Evolutionary conservation across 2,888 invertebrate species (phyloP).

Genomic region (Microplitis manilae): DNA sequence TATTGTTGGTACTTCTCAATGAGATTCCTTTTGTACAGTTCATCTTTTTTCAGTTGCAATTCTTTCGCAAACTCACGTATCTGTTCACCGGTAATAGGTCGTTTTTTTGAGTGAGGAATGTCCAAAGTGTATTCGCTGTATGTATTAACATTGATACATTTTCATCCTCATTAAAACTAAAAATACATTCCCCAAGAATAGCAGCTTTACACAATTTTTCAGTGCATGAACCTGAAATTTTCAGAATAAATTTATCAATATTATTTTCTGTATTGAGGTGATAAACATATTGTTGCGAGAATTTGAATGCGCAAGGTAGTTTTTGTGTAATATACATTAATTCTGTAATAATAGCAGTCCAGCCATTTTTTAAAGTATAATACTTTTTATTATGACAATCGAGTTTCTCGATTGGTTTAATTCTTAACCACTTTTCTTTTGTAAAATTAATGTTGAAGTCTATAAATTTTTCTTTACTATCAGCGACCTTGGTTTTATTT

Average conservation of each 20-base stretch:
- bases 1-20: background rate
- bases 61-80: background rate
- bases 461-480: background rate
- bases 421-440: background rate
- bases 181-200: constrained; percentile 1
- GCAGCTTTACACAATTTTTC: constrained; percentile 3
- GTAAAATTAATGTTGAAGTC: background rate
- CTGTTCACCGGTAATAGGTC: background rate
- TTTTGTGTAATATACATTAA: background rate
- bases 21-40: background rate
- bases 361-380: background rate
- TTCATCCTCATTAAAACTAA: background rate
- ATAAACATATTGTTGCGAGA: background rate
- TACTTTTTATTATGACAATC: background rate
- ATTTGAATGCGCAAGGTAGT: background rate
- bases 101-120: constrained; percentile 1
- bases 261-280: background rate
- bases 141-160: constrained; percentile 2
- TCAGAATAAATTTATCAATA: background rate
- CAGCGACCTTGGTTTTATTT: background rate
- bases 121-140: background rate
- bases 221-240: background rate
- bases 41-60: background rate
- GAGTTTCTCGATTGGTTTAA: background rate
- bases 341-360: background rate